Conservation (phyloP, 2,888 invertebrate species). For the Lycocerus yunnanus region DNA sequence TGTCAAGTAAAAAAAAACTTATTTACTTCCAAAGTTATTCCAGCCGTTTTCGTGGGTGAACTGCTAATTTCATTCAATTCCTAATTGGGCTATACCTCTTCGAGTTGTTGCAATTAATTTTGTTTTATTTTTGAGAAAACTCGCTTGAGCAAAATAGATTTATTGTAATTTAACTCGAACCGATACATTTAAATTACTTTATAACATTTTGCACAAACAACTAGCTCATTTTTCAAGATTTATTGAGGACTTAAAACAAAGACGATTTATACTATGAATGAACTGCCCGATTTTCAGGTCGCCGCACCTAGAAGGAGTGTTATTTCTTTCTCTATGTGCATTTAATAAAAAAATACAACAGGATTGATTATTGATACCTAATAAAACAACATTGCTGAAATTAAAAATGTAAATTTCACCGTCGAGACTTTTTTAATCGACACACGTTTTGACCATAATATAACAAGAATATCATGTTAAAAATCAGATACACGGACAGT, state of each 20-base stretch:
- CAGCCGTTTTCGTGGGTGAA: background rate
- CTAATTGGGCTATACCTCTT: background rate
- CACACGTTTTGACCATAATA: no score
- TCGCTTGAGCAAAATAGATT: background rate
- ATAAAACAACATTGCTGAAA: constrained; percentile 6
- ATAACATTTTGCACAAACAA: constrained; percentile 18
- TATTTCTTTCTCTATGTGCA: constrained; percentile 14
- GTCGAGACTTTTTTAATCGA: no score
- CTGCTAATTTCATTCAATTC: background rate
- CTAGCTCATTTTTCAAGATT: constrained; percentile 18
- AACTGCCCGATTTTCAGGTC: constrained; percentile 33
- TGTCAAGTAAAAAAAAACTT: background rate
- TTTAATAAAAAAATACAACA: constrained; percentile 4
- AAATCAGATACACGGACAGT: background rate
- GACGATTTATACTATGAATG: constrained; percentile 25
- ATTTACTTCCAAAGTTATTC: background rate
- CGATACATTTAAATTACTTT: constrained; percentile 12
- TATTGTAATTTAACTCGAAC: background rate
- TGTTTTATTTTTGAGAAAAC: background rate
- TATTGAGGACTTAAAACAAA: constrained; percentile 21
- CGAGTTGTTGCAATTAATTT: background rate
- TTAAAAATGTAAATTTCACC: background rate
- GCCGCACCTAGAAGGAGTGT: constrained; percentile 34
- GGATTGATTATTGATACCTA: constrained; percentile 21
- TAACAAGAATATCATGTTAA: no score